phyloP scores from a whole-genome alignment of 2,888 invertebrate genomes.

The Dromius quadrimaculatus region DNA sequence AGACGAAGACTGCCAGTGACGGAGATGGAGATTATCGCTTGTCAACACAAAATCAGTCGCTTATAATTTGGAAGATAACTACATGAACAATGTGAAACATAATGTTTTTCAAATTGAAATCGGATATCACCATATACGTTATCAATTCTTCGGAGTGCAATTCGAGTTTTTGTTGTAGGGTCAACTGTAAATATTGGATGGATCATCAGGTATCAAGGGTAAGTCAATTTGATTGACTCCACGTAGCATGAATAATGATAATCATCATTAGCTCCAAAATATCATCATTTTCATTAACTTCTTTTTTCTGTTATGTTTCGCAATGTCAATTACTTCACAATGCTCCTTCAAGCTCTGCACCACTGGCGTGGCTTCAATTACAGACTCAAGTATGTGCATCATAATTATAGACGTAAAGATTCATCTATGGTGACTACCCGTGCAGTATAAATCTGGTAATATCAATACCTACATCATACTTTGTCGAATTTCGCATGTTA shows the following conservation, averaged over 20 bases:
- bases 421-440: conserved; percentile 48
- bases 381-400: conserved; percentile 35
- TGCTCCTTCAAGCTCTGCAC: background rate
- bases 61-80: no score
- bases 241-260: no score
- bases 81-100: no score
- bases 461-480: conserved; percentile 34
- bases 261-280: no score
- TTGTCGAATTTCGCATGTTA: conserved; percentile 23
- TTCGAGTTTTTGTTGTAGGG: no score
- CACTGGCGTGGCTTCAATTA: conserved; percentile 43
- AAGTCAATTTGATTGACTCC: no score
- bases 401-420: conserved; percentile 39
- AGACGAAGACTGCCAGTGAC: background rate
- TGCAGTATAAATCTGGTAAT: conserved; percentile 40
- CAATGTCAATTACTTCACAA: background rate
- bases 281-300: background rate
- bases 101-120: no score
- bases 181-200: no score
- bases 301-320: background rate
- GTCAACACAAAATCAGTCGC: no score
- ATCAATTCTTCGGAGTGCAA: no score
- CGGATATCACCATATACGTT: no score
- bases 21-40: background rate
- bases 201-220: no score